Conservation (phyloP, 2,888 invertebrate genomes). For the Calameuta pallipes region DNA sequence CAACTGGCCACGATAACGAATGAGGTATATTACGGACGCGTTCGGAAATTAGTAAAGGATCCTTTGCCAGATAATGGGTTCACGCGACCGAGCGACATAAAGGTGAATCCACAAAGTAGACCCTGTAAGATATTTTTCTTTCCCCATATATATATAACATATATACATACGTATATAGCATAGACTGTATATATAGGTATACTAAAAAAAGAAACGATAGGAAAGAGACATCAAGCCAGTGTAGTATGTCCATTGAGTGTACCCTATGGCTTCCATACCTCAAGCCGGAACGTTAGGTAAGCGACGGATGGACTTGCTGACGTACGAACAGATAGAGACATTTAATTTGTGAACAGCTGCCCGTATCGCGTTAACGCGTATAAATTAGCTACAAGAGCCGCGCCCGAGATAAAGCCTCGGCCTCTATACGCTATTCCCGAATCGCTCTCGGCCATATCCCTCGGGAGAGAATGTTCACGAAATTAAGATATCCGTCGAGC, state of each 20-base stretch:
- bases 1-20: not conserved
- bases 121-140: not conserved
- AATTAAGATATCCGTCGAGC: constrained; percentile 53
- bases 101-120: not conserved
- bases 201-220: not conserved
- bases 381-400: constrained; percentile 60
- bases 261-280: not conserved
- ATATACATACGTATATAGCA: too few relatives aligned
- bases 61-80: constrained; percentile 47
- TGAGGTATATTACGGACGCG: constrained; percentile 14
- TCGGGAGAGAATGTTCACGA: constrained; percentile 45
- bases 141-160: not conserved
- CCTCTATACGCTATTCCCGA: constrained; percentile 26
- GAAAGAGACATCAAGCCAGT: not conserved
- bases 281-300: not conserved
- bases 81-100: constrained; percentile 29
- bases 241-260: not conserved
- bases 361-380: constrained; percentile 58
- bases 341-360: constrained; percentile 61
- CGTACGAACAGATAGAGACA: constrained; percentile 49
- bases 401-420: constrained; percentile 49
- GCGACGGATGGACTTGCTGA: constrained; percentile 12
- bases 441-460: constrained; percentile 22
- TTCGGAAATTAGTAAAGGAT: constrained; percentile 45
- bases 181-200: not conserved